These are phyloP conservation scores for Enteromius thamalakanensis DNA, from an alignment of 2,797 vertebrate species.

Conservation along the genomic window DNA sequence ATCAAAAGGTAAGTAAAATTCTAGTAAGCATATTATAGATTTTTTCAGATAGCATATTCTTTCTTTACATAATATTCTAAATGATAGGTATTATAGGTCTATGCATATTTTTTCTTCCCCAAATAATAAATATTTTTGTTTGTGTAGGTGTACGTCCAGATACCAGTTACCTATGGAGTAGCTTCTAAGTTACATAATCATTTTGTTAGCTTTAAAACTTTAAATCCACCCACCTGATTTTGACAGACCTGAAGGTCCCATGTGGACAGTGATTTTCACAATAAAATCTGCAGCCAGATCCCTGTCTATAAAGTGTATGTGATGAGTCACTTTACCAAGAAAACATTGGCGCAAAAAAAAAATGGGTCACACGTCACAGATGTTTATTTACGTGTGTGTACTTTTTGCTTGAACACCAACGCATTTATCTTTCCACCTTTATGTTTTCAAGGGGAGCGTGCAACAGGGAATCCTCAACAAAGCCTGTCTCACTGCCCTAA, in stretches of 20 bases:
- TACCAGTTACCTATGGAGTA: background rate
- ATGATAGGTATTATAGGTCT: background rate
- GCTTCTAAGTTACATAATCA: background rate
- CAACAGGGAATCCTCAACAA: conserved; percentile 11
- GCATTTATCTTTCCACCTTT: background rate
- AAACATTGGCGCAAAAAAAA: background rate
- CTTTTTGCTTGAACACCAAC: background rate
- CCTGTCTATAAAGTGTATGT: conserved; percentile 9
- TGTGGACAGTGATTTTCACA: background rate
- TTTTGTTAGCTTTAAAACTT: conserved; percentile 11
- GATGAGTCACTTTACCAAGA: conserved; percentile 16
- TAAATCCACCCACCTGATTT: conserved; percentile 13
- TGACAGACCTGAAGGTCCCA: background rate
- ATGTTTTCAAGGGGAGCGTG: background rate
- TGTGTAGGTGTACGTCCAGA: background rate
- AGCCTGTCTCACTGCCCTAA: background rate
- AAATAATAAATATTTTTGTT: background rate
- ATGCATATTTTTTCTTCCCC: background rate
- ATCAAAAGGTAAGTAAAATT: background rate
- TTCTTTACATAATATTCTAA: no score
- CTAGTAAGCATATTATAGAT: background rate
- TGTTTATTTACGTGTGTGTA: background rate
- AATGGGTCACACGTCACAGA: conserved; percentile 2
- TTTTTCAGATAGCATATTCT: no score
- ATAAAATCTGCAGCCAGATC: background rate